phyloP scores from a whole-genome alignment of 92 coral and sea anemone species.

The Siderastrea radians region DNA sequence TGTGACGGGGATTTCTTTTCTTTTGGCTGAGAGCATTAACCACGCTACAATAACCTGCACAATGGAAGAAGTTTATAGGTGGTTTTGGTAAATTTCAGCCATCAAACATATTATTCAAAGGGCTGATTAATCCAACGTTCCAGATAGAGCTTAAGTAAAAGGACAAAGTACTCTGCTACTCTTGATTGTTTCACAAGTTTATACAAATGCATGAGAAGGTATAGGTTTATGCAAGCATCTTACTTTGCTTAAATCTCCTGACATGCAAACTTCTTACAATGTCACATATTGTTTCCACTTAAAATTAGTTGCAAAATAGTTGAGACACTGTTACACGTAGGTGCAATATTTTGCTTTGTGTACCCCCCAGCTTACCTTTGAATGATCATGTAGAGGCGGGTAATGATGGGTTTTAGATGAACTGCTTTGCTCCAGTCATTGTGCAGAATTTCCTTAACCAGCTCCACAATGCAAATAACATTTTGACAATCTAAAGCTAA shows the following conservation, averaged over 20 bases:
- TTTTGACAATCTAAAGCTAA: conserved; percentile 72
- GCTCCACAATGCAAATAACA: conserved; percentile 83
- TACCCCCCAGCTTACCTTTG: conserved; percentile 70
- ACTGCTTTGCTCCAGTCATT: conserved; percentile 91
- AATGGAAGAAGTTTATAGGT: not conserved
- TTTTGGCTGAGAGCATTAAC: conserved; percentile 24
- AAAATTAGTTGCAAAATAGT: too few species aligned
- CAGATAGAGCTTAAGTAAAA: too few species aligned
- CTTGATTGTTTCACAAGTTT: too few species aligned
- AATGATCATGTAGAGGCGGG: conserved; percentile 84
- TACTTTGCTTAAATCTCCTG: too few species aligned
- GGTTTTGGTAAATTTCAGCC: conserved; percentile 9
- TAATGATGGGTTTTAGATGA: conserved; percentile 69
- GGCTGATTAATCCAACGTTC: not conserved
- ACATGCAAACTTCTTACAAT: too few species aligned
- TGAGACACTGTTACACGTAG: not conserved
- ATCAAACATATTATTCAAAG: not conserved
- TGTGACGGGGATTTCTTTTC: not conserved
- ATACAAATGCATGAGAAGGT: too few species aligned
- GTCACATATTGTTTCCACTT: not conserved
- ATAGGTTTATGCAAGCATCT: too few species aligned
- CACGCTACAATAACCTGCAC: not conserved
- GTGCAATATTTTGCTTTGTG: not conserved
- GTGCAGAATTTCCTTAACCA: conserved; percentile 82
- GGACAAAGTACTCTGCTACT: too few species aligned